Percentiles rank a stretch among this genome's conserved stretches.
Evolutionary conservation across 2,113 vertebrate species (phyloP).

Genomic region (Prinia subflava): DNA sequence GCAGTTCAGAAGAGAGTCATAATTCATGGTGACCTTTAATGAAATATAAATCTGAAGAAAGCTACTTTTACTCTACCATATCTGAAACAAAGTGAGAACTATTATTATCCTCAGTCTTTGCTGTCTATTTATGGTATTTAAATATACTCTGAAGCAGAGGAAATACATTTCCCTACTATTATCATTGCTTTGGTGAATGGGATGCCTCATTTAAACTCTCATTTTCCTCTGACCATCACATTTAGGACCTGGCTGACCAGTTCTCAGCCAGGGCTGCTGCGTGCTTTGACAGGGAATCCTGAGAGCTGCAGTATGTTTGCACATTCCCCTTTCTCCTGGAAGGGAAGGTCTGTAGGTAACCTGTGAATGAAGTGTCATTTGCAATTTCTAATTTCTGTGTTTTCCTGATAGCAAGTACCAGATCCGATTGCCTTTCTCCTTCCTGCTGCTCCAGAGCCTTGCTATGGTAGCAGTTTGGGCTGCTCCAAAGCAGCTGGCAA

Average conservation of each 20-base stretch:
- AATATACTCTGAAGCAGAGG: background rate
- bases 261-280: background rate
- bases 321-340: background rate
- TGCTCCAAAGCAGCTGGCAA: background rate
- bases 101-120: background rate
- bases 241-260: background rate
- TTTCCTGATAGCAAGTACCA: background rate
- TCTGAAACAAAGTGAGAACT: background rate
- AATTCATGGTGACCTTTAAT: background rate
- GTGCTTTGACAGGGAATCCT: background rate
- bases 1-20: background rate
- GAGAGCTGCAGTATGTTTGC: rapidly evolving
- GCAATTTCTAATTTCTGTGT: background rate
- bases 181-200: background rate
- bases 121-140: background rate
- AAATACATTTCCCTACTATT: background rate
- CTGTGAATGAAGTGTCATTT: background rate
- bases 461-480: background rate
- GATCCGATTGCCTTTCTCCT: background rate
- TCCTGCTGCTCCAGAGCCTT: background rate
- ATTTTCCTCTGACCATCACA: background rate
- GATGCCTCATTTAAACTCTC: background rate
- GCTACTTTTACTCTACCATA: background rate
- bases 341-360: background rate
- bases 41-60: background rate